Percentiles rank a stretch among this genome's conserved stretches.
Conservation (phyloP, 2,113 vertebrate genomes). For the Brachyistius frenatus region DNA sequence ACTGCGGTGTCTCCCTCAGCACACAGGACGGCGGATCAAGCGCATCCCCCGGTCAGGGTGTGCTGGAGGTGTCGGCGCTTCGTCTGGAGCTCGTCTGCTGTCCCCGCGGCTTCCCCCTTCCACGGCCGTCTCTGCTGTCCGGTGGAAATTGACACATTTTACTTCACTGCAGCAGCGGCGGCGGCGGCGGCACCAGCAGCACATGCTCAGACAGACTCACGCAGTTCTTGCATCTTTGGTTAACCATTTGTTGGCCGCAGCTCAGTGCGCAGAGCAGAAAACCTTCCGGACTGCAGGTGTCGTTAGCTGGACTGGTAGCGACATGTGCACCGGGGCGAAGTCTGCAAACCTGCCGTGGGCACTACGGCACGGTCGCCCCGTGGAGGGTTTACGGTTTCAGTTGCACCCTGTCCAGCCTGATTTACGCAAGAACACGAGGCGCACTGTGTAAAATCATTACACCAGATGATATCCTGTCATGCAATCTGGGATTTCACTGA, state of each 20-base stretch:
- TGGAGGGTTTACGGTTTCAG: background rate
- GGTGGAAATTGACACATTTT: conserved; percentile 82
- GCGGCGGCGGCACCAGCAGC: conserved; percentile 63
- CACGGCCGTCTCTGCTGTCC: conserved; percentile 60
- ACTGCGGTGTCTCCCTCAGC: conserved; percentile 42
- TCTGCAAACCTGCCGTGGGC: too few relatives aligned
- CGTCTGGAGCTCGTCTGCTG: conserved; percentile 16
- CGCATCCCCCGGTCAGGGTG: conserved; percentile 26
- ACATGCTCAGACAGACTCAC: conserved; percentile 74
- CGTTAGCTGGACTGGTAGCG: too few relatives aligned
- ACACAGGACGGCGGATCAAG: conserved; percentile 28
- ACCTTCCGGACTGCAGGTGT: background rate
- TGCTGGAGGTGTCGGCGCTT: conserved; percentile 30
- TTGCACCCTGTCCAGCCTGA: background rate
- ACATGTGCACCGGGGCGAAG: too few relatives aligned
- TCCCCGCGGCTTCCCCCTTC: conserved; percentile 25
- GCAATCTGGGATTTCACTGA: background rate
- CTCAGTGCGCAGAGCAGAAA: background rate
- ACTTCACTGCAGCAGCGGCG: conserved; percentile 81
- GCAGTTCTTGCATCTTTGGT: conserved; percentile 50
- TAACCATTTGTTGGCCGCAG: conserved; percentile 73
- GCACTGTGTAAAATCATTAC: conserved; percentile 4
- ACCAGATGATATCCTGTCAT: background rate
- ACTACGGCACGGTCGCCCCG: too few relatives aligned
- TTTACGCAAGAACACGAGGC: background rate